Evolutionary conservation across 2,797 vertebrate genomes (phyloP).

Genomic region (Chrysocyon brachyurus): DNA sequence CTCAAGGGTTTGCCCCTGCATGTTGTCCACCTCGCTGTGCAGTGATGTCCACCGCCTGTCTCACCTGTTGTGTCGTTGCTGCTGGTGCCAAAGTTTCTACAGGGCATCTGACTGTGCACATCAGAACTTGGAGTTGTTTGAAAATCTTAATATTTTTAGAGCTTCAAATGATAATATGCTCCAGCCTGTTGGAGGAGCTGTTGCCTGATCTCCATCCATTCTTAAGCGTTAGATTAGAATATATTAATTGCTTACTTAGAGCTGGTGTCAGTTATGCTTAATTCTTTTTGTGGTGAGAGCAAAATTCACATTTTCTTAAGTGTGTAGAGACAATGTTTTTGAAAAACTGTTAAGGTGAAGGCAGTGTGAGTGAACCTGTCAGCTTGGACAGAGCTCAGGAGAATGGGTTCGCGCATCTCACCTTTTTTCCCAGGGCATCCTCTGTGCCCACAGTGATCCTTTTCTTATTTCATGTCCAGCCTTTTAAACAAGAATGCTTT

Average conservation of each 20-base stretch:
- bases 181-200: constrained; percentile 76
- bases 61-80: constrained; percentile 75
- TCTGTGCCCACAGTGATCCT: neutral
- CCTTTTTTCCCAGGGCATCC: constrained; percentile 43
- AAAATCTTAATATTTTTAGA: constrained; percentile 54
- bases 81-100: constrained; percentile 64
- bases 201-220: constrained; percentile 53
- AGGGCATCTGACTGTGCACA: constrained; percentile 46
- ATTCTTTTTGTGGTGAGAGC: constrained; percentile 22
- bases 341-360: neutral
- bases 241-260: constrained; percentile 64
- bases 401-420: neutral
- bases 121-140: constrained; percentile 61
- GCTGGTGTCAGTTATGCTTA: constrained; percentile 28
- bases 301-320: constrained; percentile 42
- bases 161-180: neutral
- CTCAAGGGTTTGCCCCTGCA: neutral
- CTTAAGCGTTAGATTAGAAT: constrained; percentile 43
- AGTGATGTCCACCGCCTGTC: neutral
- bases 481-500: neutral
- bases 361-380: constrained; percentile 17
- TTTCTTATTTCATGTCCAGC: neutral
- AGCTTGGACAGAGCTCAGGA: neutral
- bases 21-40: neutral
- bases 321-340: neutral